Percentiles rank a stretch among this genome's conserved stretches.
These are phyloP conservation scores for Epinotia bilunana DNA, from an alignment of 2,888 invertebrate genomes.

Conservation along the genomic window DNA sequence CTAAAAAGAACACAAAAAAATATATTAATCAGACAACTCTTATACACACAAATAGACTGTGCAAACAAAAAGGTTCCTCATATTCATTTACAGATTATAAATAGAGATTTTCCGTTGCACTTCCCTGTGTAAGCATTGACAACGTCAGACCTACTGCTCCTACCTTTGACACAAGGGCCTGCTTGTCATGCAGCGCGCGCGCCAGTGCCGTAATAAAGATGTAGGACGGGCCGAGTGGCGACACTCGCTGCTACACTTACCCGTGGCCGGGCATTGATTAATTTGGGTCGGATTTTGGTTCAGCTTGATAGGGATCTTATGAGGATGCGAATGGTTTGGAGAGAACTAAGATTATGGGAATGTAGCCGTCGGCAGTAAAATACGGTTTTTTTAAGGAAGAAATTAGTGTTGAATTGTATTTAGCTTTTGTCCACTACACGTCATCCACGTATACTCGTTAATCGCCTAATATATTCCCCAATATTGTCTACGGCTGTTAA, in stretches of 20 bases:
- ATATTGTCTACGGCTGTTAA: too few species aligned
- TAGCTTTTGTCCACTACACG: too few species aligned
- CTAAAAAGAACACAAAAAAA: too few species aligned
- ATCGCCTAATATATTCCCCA: too few species aligned
- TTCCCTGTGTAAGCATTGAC: background rate
- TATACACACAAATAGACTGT: too few species aligned
- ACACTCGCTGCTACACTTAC: conserved; percentile 30
- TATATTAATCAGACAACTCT: too few species aligned
- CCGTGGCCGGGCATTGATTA: conserved; percentile 26
- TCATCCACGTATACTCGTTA: too few species aligned
- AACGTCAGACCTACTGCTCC: background rate
- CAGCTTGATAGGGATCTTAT: conserved; percentile 13
- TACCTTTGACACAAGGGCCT: conserved; percentile 1
- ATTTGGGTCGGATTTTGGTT: conserved; percentile 23
- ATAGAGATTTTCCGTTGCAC: too few species aligned
- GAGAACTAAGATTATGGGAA: background rate
- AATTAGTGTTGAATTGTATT: background rate
- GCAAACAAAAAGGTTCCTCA: too few species aligned
- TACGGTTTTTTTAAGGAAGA: background rate
- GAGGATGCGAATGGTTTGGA: background rate
- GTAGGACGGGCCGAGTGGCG: conserved; percentile 30
- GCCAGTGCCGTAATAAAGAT: conserved; percentile 28
- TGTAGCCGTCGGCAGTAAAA: background rate
- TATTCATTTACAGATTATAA: too few species aligned
- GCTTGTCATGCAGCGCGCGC: conserved; percentile 26